Conservation (phyloP, 2,113 vertebrate genomes). For the Hippocampus zosterae region DNA sequence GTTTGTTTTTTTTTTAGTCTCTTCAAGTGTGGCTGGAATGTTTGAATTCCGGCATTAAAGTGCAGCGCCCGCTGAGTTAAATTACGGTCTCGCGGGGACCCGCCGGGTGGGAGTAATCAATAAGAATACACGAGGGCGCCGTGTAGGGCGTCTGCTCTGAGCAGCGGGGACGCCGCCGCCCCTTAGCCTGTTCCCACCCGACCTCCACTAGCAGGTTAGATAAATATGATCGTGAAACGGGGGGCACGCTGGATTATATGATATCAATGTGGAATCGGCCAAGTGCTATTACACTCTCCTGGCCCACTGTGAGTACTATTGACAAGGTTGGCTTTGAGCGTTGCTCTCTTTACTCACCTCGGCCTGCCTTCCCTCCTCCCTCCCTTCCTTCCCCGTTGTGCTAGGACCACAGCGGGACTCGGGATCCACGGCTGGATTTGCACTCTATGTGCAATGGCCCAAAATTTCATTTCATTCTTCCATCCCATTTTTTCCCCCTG, state of each 20-base stretch:
- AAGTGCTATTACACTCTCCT: constrained; percentile 72
- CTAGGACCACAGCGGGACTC: constrained; percentile 35
- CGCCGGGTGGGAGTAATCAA: constrained; percentile 92
- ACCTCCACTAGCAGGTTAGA: constrained; percentile 84
- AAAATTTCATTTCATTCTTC: neutral
- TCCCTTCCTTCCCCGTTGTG: constrained; percentile 10
- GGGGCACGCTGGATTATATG: constrained; percentile 83
- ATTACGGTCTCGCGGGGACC: constrained; percentile 86
- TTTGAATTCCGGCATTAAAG: constrained; percentile 77
- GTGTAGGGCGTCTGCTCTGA: constrained; percentile 89
- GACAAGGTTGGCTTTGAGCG: constrained; percentile 75
- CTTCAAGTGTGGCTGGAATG: constrained; percentile 77
- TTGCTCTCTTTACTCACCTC: constrained; percentile 47
- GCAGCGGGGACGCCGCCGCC: constrained; percentile 84
- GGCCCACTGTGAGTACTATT: constrained; percentile 77
- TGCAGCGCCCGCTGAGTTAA: constrained; percentile 92
- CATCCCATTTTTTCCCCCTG: neutral
- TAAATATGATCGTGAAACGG: constrained; percentile 94
- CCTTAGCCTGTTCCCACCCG: constrained; percentile 72
- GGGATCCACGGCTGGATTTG: constrained; percentile 27
- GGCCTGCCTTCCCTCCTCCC: constrained; percentile 19
- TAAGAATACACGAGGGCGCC: constrained; percentile 86
- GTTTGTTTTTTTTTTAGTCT: constrained; percentile 67
- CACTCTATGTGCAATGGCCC: neutral
- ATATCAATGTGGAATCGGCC: constrained; percentile 85